These are phyloP conservation scores for Callaeas wilsoni DNA, from an alignment of 2,113 vertebrate genomes.

Conservation along the genomic window DNA sequence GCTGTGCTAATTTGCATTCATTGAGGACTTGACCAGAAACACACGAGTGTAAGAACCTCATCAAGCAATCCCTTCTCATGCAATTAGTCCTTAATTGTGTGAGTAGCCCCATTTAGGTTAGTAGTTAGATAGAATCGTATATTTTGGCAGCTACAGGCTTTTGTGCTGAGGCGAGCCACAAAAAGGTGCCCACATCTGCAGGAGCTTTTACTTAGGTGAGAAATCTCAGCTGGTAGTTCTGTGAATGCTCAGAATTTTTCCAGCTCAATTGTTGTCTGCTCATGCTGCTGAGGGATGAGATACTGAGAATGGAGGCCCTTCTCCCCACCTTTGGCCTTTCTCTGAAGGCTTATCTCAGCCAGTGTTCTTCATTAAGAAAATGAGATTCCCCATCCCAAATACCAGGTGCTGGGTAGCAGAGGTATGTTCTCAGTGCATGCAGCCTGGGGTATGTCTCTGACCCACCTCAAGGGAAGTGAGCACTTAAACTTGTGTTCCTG, in stretches of 20 bases:
- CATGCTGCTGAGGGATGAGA: background rate
- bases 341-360: background rate
- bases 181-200: background rate
- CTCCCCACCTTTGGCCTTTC: background rate
- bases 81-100: background rate
- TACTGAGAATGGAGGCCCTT: fast-evolving
- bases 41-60: background rate
- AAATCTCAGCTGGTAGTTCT: background rate
- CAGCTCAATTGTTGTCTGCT: fast-evolving
- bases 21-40: background rate
- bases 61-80: background rate
- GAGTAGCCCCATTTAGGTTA: background rate
- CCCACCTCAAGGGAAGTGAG: background rate
- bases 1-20: background rate
- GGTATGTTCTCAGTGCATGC: background rate
- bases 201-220: background rate
- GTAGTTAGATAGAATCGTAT: background rate
- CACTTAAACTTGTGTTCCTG: background rate
- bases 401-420: background rate
- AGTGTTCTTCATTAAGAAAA: background rate
- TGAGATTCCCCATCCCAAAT: background rate
- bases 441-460: background rate
- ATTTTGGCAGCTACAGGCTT: background rate
- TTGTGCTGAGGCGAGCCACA: background rate
- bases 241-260: background rate